Evolutionary conservation across 2,797 vertebrate species (phyloP).

Genomic region (Clamator glandarius): DNA sequence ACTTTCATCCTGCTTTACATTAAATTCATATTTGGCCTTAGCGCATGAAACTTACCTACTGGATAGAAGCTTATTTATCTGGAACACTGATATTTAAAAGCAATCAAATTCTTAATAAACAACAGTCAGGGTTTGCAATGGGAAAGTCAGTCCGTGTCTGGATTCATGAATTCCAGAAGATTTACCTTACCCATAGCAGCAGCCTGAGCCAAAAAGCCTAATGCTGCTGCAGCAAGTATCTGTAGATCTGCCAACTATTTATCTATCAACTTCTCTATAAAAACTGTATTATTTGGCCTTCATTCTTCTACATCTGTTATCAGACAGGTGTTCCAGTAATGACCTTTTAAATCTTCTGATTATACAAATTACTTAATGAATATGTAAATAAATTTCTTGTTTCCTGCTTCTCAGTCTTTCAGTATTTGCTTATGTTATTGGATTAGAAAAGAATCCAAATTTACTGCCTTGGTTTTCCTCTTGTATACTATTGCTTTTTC

Average conservation of each 20-base stretch:
- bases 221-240: conserved; percentile 23
- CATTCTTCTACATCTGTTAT: conserved; percentile 59
- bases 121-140: not conserved
- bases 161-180: not conserved
- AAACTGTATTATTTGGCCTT: conserved; percentile 48
- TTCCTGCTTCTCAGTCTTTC: not conserved
- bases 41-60: not conserved
- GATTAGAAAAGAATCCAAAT: not conserved
- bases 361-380: conserved; percentile 63
- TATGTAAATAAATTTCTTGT: conserved; percentile 41
- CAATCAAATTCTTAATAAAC: not conserved
- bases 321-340: conserved; percentile 63
- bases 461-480: not conserved
- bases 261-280: conserved; percentile 15
- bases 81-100: not conserved
- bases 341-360: conserved; percentile 68
- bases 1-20: not conserved
- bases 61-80: not conserved
- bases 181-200: not conserved
- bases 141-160: not conserved
- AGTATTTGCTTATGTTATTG: conserved; percentile 1
- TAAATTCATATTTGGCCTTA: not conserved
- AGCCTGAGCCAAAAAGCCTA: not conserved
- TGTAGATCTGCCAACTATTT: conserved; percentile 40
- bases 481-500: not conserved